phyloP scores from a whole-genome alignment of 2,113 vertebrate genomes.

The Corapipo altera region DNA sequence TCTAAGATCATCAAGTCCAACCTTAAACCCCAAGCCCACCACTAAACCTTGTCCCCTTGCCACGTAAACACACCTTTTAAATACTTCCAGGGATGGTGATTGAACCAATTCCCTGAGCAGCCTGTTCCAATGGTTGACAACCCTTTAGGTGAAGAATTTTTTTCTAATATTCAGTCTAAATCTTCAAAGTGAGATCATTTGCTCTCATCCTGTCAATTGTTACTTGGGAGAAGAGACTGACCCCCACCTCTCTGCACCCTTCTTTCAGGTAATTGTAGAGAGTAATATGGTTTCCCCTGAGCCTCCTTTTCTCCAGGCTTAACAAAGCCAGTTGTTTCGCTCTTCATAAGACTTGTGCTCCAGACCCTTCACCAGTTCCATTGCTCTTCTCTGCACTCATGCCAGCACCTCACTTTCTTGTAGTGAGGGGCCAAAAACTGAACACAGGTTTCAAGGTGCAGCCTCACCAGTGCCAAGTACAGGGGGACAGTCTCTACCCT shows the following conservation, averaged over 20 bases:
- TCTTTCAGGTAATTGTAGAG: not conserved
- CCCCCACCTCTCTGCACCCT: not conserved
- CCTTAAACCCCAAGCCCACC: not conserved
- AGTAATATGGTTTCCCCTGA: not conserved
- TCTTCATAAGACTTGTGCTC: not conserved
- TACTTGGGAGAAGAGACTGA: not conserved
- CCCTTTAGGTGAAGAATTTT: not conserved
- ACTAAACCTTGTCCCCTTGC: not conserved
- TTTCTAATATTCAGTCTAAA: not conserved
- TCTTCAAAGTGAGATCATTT: not conserved
- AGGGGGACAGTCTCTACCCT: not conserved
- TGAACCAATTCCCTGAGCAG: not conserved
- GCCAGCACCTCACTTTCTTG: not conserved
- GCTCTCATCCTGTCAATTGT: not conserved
- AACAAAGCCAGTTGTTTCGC: not conserved
- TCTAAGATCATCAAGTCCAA: not conserved
- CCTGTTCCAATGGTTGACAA: not conserved
- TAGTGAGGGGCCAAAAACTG: not conserved
- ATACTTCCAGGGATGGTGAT: not conserved
- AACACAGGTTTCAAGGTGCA: not conserved
- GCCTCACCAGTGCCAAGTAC: rapidly evolving
- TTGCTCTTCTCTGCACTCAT: rapidly evolving
- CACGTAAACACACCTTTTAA: not conserved
- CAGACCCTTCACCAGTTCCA: not conserved
- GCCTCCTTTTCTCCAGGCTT: not conserved